Evolutionary conservation across 2,113 vertebrate genomes (phyloP).

Genomic region (Eurystomus gularis): DNA sequence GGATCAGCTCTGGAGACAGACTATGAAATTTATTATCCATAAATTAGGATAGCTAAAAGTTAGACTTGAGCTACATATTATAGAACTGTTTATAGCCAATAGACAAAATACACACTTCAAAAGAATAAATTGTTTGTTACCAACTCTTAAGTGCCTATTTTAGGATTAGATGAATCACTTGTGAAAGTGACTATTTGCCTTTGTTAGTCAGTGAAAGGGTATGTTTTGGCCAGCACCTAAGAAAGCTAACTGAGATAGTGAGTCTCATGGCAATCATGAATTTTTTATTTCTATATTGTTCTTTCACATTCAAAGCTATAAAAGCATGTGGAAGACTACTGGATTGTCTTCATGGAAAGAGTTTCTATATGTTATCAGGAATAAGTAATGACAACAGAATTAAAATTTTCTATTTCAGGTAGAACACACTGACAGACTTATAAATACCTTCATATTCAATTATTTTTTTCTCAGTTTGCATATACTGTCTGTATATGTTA

Average conservation of each 20-base stretch:
- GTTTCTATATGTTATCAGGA: background rate
- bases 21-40: slow-evolving; percentile 6
- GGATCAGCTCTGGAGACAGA: background rate
- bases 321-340: background rate
- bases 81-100: background rate
- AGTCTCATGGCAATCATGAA: background rate
- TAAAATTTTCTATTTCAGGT: background rate
- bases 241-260: background rate
- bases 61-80: background rate
- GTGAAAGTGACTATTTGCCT: background rate
- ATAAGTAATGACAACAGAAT: background rate
- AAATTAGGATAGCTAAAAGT: background rate
- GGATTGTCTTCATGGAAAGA: background rate
- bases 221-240: background rate
- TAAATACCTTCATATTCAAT: background rate
- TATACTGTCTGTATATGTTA: background rate
- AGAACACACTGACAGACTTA: background rate
- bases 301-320: background rate
- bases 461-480: background rate
- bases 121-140: background rate
- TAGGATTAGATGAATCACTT: background rate
- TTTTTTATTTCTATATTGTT: background rate
- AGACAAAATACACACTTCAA: background rate
- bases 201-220: background rate
- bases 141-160: background rate